Conservation (phyloP, 2,113 vertebrate species). For the Anguilla rostrata region DNA sequence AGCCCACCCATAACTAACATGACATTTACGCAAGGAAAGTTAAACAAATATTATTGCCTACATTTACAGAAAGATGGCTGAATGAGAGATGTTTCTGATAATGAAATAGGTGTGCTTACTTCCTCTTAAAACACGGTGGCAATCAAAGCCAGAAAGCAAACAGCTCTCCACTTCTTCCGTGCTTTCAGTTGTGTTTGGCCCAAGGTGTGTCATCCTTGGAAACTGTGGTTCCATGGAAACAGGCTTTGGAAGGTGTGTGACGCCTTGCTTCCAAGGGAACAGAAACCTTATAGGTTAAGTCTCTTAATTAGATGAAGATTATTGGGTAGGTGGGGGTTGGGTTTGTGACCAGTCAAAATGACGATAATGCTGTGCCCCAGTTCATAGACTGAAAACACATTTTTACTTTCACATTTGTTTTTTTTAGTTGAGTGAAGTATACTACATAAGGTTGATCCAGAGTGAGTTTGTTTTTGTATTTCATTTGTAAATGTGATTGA, state of each 20-base stretch:
- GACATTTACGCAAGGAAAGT: background rate
- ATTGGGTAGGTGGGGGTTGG: background rate
- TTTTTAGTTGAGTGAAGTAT: too few species aligned
- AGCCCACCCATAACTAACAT: background rate
- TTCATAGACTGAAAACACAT: too few species aligned
- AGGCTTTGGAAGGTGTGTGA: background rate
- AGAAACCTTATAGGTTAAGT: constrained; percentile 15
- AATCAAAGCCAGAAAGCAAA: background rate
- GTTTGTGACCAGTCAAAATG: background rate
- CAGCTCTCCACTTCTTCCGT: background rate
- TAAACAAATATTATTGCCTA: background rate
- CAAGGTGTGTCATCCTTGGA: constrained; percentile 2
- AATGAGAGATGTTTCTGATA: background rate
- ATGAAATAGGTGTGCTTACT: background rate
- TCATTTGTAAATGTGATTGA: too few species aligned
- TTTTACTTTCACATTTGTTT: too few species aligned
- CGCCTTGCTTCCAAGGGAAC: background rate
- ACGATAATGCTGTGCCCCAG: background rate
- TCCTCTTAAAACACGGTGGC: background rate
- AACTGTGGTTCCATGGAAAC: constrained; percentile 10
- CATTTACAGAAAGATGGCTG: background rate
- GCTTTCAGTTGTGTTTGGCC: background rate
- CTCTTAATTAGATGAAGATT: background rate
- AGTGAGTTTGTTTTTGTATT: too few species aligned
- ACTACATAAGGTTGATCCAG: too few species aligned